These are phyloP conservation scores for Tragopan temminckii DNA, from an alignment of 2,797 vertebrate genomes.

Conservation along the genomic window DNA sequence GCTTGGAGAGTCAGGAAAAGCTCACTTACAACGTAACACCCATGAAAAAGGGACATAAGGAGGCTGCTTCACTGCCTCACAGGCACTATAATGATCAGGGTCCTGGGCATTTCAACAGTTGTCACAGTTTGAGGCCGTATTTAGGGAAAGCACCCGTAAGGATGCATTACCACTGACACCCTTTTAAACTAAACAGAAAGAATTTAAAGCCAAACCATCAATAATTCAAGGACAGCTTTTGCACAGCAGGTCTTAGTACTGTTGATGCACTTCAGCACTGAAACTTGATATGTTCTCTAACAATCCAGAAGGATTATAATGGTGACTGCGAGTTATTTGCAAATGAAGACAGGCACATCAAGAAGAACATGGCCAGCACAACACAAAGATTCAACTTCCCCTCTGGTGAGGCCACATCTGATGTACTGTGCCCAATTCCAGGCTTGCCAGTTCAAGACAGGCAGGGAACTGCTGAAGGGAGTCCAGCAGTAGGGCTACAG, in stretches of 20 bases:
- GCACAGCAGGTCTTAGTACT: rapidly evolving
- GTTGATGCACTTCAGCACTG: neutral
- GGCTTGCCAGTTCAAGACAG: neutral
- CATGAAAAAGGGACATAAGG: rapidly evolving
- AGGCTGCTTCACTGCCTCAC: neutral
- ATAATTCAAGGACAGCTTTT: neutral
- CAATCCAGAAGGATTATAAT: neutral
- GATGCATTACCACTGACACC: neutral
- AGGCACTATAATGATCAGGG: rapidly evolving
- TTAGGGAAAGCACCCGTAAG: neutral
- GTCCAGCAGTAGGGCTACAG: neutral
- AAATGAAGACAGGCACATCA: neutral
- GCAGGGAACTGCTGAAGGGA: neutral
- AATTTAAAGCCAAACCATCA: neutral
- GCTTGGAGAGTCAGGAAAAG: neutral
- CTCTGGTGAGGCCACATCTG: neutral
- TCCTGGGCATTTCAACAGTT: rapidly evolving
- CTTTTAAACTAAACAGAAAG: neutral
- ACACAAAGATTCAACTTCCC: no score
- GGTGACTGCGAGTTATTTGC: neutral
- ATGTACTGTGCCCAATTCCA: neutral
- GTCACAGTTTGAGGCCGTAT: rapidly evolving
- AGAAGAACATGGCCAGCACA: neutral
- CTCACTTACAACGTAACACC: rapidly evolving
- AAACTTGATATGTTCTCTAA: neutral